These are phyloP conservation scores for Pedetes capensis DNA, from an alignment of 2,113 vertebrate species.

Conservation along the genomic window DNA sequence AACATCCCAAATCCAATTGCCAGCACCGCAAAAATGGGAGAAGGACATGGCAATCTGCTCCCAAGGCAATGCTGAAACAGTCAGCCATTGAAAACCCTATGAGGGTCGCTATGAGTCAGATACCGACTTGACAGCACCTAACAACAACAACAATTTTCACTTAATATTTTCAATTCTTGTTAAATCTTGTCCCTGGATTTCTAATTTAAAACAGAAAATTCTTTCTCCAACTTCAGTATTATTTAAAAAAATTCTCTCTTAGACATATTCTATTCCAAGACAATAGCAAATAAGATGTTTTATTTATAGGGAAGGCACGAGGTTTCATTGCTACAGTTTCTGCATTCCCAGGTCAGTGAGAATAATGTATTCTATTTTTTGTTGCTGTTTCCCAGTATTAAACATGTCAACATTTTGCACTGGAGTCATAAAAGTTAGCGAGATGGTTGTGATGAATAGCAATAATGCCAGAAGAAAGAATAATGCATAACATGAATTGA, in stretches of 20 bases:
- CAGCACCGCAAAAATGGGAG: no score
- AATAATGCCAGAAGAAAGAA: slow-evolving; percentile 67
- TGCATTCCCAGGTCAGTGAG: slow-evolving; percentile 38
- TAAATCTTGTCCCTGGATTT: slow-evolving; percentile 1
- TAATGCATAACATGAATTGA: slow-evolving; percentile 27
- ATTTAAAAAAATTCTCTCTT: slow-evolving; percentile 44
- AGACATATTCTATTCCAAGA: slow-evolving; percentile 8
- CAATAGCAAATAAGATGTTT: slow-evolving; percentile 66
- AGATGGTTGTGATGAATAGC: slow-evolving; percentile 64
- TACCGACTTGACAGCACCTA: no score
- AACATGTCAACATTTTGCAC: slow-evolving; percentile 74
- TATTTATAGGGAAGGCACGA: slow-evolving; percentile 66
- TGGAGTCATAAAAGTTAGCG: slow-evolving; percentile 63
- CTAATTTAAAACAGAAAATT: slow-evolving; percentile 36
- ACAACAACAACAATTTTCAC: no score
- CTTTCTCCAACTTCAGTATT: slow-evolving; percentile 42
- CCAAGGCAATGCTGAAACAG: no score
- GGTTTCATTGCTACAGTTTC: slow-evolving; percentile 47
- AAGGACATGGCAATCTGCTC: no score
- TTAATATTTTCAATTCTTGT: background rate
- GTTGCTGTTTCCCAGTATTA: slow-evolving; percentile 68
- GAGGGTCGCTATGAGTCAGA: no score
- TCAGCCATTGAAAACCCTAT: no score
- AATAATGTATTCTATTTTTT: slow-evolving; percentile 64
- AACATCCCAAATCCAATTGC: no score